phyloP scores from a whole-genome alignment of 2,113 vertebrate species.

The Syrrhaptes paradoxus region DNA sequence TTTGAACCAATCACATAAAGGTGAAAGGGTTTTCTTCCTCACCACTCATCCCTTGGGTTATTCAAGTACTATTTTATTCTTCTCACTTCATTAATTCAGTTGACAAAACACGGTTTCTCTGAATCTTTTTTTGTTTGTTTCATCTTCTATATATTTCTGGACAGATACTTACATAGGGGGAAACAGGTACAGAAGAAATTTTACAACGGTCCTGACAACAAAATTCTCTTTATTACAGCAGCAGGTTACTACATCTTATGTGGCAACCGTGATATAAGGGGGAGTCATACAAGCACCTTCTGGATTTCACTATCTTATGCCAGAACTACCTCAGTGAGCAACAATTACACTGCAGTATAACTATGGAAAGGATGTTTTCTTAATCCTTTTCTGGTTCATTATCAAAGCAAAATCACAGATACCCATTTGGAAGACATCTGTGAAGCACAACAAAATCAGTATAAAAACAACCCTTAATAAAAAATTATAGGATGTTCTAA shows the following conservation, averaged over 20 bases:
- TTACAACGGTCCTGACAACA: background rate
- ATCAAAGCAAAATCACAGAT: background rate
- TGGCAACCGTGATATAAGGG: background rate
- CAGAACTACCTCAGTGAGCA: background rate
- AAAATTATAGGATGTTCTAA: background rate
- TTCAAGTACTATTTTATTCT: background rate
- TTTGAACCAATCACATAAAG: conserved; percentile 34
- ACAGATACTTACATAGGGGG: background rate
- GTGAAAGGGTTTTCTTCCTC: conserved; percentile 22
- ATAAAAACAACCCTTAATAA: background rate
- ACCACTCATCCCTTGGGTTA: background rate
- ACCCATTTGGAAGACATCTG: background rate
- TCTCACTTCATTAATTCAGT: background rate
- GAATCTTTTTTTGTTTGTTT: background rate
- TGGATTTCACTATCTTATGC: background rate
- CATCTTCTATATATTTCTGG: background rate
- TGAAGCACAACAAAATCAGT: background rate
- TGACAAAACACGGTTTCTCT: background rate
- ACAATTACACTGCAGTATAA: background rate
- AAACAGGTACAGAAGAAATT: background rate
- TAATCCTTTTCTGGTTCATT: background rate
- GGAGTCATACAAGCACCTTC: background rate
- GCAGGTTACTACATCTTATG: background rate
- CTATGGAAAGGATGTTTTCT: background rate
- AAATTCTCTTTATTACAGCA: background rate